These are phyloP conservation scores for Camponotus vicinus DNA, from an alignment of 1,140 invertebrate species.

Conservation along the genomic window DNA sequence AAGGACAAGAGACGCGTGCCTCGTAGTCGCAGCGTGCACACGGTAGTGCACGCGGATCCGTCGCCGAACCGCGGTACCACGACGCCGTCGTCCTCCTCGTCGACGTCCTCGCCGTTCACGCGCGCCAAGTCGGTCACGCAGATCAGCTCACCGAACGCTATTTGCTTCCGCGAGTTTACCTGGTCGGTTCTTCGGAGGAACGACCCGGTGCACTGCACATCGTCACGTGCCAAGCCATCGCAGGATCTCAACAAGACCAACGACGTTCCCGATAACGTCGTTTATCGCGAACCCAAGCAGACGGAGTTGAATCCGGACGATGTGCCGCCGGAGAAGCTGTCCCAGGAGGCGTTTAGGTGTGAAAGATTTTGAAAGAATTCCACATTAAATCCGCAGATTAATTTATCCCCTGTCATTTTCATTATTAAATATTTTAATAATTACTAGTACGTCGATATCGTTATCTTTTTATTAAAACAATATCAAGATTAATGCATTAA, in stretches of 20 bases:
- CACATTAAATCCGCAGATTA: not conserved
- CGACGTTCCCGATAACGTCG: constrained; percentile 68
- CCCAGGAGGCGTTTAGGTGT: constrained; percentile 89
- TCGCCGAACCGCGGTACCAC: constrained; percentile 50
- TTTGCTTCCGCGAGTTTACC: constrained; percentile 79
- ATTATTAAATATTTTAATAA: not conserved
- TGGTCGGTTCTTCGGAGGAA: constrained; percentile 84
- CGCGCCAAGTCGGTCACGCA: constrained; percentile 84
- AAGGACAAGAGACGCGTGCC: constrained; percentile 81
- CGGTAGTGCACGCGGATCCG: constrained; percentile 71
- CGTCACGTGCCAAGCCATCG: constrained; percentile 73
- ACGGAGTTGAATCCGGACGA: constrained; percentile 83
- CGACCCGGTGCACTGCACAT: constrained; percentile 76
- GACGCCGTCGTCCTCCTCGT: constrained; percentile 64
- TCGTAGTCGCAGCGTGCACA: constrained; percentile 85
- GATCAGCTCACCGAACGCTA: constrained; percentile 76
- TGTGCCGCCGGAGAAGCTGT: constrained; percentile 89
- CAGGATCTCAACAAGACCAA: constrained; percentile 72
- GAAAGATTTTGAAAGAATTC: not conserved
- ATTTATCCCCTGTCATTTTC: not conserved
- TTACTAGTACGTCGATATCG: not conserved
- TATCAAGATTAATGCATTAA: not conserved
- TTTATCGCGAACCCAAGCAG: constrained; percentile 78
- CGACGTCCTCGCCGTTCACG: constrained; percentile 77
- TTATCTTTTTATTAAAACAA: not conserved